These are phyloP conservation scores for Pristiophorus japonicus DNA, from an alignment of 2,113 vertebrate genomes.

Conservation along the genomic window DNA sequence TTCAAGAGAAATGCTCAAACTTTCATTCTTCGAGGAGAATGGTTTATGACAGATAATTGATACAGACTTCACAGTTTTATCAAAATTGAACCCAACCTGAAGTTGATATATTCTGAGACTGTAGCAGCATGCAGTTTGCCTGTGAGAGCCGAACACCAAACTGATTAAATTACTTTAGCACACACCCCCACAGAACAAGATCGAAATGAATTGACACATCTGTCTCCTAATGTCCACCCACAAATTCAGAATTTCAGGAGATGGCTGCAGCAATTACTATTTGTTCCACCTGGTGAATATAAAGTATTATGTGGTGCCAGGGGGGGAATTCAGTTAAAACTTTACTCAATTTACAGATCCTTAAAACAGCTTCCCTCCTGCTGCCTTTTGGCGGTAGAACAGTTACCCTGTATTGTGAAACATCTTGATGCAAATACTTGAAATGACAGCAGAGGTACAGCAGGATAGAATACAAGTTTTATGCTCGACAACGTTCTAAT, in stretches of 20 bases:
- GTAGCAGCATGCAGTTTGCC: background rate
- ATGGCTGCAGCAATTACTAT: conserved; percentile 13
- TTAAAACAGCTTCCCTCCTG: background rate
- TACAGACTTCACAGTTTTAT: background rate
- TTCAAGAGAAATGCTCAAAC: background rate
- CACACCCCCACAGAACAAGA: background rate
- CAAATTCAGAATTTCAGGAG: background rate
- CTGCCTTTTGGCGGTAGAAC: background rate
- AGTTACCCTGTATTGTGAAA: background rate
- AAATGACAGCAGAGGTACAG: background rate
- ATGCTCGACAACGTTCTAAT: background rate
- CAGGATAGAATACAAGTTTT: background rate
- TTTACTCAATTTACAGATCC: background rate
- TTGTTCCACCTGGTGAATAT: background rate
- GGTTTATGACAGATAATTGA: background rate
- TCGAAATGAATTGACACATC: conserved; percentile 23
- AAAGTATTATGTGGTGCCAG: background rate
- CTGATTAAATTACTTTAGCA: background rate
- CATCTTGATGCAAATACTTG: background rate
- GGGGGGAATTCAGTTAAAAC: background rate
- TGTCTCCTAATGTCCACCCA: conserved; percentile 18
- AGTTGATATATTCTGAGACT: background rate
- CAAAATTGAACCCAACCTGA: background rate
- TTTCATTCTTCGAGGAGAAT: background rate
- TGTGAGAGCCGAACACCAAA: background rate